Evolutionary conservation across 1,140 invertebrate genomes (phyloP).

Genomic region (Aphis craccivora): DNA sequence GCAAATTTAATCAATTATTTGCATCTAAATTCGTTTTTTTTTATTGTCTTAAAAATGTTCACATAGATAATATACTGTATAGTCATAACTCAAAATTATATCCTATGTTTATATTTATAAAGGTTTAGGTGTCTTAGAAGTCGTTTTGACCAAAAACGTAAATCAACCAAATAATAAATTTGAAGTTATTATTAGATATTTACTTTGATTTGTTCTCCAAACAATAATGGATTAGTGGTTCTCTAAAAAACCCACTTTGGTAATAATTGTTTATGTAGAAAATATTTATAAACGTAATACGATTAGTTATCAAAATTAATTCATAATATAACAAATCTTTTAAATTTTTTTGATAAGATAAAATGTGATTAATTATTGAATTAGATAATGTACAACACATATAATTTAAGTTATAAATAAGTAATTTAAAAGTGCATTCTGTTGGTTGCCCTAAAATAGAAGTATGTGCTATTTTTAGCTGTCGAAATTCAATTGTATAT

Average conservation of each 20-base stretch:
- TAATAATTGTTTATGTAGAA: no score
- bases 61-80: neutral
- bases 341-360: no score
- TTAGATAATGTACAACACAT: no score
- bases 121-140: neutral
- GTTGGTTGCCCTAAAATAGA: no score
- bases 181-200: neutral
- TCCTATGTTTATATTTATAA: neutral
- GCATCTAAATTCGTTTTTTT: neutral
- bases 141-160: neutral
- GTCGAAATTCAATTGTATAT: neutral
- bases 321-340: no score
- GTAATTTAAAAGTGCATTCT: no score
- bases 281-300: no score
- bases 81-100: neutral
- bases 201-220: neutral
- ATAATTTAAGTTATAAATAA: no score
- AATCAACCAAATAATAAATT: neutral
- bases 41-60: neutral
- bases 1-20: neutral
- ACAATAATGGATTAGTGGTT: neutral
- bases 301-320: no score
- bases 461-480: neutral
- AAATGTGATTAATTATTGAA: no score
- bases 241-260: neutral